Evolutionary conservation across 2,797 vertebrate species (phyloP), one percentile per base, ranked within the genome.

Genomic region (Eulemur rubriventer): DNA sequence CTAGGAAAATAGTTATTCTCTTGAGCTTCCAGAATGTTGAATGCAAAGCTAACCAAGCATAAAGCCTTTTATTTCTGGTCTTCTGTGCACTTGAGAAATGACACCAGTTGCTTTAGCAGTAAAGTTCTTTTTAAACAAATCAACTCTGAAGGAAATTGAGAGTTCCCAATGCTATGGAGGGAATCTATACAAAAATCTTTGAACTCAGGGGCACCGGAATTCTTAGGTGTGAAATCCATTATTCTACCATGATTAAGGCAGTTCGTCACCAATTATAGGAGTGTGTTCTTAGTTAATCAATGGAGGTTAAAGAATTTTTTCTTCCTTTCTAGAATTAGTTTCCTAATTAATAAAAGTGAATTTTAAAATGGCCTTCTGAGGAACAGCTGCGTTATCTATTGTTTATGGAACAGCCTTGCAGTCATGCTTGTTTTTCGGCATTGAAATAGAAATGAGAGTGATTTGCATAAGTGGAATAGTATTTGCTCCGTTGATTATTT

Each of bases 401-500:
- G 97, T 96, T 97, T 95, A 76, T 90, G 79, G 35, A 97, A 80
- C 52, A 97, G 70, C 17, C 50, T 87, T 63, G 6, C 6, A 57
- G 82, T 87, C 75, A 73, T n/a, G 86, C 91, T 92, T 96, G 57
- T 7, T 95, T 97, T 92, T 91, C 7, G 43, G 84, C 91, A 93
- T 43, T 88, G 69, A 94, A 96, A 96, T 80, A 94, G 73, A 96
- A 96, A 96, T 96, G 76, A 96, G 43, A 86, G 41, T 86, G 18
- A 97, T 98, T 97, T 97, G 95, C 96, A 94, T 97, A 95, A 93
- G 63, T 96, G 73, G 93, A 94, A 89, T 92, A 92, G 97, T 94
- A 95, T 82, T 94, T 94, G 67, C 67, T 90, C 46, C 92, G 52
- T 86, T 94, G 89, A 95, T 92, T 95, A 92, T 93, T 96, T 97